Evolutionary conservation across 2,113 vertebrate species (phyloP), one percentile per base, ranked within the genome.

Genomic region (Carollia perspicillata): DNA sequence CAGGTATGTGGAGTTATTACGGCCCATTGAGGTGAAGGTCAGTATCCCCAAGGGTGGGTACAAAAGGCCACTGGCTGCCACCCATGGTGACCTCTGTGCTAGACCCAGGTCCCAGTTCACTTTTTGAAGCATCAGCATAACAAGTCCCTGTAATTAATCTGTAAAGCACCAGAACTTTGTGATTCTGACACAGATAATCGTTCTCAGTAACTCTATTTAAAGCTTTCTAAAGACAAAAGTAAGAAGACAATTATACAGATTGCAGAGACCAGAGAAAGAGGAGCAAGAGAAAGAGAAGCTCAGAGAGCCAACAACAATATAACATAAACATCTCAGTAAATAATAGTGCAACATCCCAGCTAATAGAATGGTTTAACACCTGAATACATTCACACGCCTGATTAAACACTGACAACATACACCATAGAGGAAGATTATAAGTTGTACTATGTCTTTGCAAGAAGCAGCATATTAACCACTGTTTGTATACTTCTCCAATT

Each of bases 391-490:
- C 97, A 69, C 96, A 98, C 0, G 97, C 98, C 97, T 98, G 98
- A 98, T 97, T 98, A 98, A 97, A 97, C 98, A 92, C 97, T 84
- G 98, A 97, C 98, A 98, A 98, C 97, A 7, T 92, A 95, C 97
- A 96, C 96, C 97, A 72, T 58, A 95, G 97, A 97, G 98, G 97
- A 98, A 98, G 98, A 98, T 98, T 97, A 98, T 97, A 98, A 98
- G 97, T 97, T 98, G 97, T 96, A 97, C 98, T 97, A 97, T 97
- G 97, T 97, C 96, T 98, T 98, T 97, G 89, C 97, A 94, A 98
- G 97, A 96, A 98, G 98, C 97, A 97, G 95, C 97, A 92, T 96
- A 97, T 97, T 97, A 98, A 97, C 97, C 97, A 97, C 98, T 97
- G 93, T 97, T 92, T 98, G 97, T 95, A 77, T 93, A 96, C 97